phyloP scores from a whole-genome alignment of 2,113 vertebrate species.

The Centropus unirufus region DNA sequence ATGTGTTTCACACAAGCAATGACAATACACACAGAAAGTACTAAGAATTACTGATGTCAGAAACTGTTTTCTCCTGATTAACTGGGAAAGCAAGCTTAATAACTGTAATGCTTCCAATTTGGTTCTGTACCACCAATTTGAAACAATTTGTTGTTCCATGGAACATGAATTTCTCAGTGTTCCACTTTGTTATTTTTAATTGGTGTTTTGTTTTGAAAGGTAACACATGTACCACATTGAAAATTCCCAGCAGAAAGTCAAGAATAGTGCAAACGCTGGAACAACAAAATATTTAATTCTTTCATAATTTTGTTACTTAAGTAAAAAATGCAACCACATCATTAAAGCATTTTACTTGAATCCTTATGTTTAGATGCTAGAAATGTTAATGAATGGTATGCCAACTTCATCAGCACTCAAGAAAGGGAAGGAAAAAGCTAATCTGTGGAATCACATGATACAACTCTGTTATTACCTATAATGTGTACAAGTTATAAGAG shows the following conservation, averaged over 20 bases:
- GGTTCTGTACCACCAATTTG: background rate
- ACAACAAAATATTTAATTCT: slow-evolving; percentile 1
- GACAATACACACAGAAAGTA: background rate
- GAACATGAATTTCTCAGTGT: background rate
- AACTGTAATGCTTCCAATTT: background rate
- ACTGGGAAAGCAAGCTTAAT: background rate
- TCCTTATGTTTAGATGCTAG: background rate
- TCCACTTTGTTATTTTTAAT: slow-evolving; percentile 47
- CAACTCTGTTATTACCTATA: background rate
- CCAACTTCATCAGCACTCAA: background rate
- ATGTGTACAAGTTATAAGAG: background rate
- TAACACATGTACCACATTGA: slow-evolving; percentile 6
- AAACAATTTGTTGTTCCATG: slow-evolving; percentile 13
- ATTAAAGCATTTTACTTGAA: background rate
- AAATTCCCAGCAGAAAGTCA: slow-evolving; percentile 19
- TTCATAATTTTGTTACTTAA: background rate
- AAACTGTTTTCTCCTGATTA: background rate
- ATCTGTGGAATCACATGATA: background rate
- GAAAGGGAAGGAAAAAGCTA: background rate
- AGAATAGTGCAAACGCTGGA: background rate
- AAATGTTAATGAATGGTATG: background rate
- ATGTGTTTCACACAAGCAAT: background rate
- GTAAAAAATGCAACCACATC: background rate
- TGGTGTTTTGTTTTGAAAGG: slow-evolving; percentile 44
- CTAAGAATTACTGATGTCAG: slow-evolving; percentile 11